These are phyloP conservation scores for Pristionchus mayeri DNA, from an alignment of 2,888 invertebrate species.

Conservation along the genomic window DNA sequence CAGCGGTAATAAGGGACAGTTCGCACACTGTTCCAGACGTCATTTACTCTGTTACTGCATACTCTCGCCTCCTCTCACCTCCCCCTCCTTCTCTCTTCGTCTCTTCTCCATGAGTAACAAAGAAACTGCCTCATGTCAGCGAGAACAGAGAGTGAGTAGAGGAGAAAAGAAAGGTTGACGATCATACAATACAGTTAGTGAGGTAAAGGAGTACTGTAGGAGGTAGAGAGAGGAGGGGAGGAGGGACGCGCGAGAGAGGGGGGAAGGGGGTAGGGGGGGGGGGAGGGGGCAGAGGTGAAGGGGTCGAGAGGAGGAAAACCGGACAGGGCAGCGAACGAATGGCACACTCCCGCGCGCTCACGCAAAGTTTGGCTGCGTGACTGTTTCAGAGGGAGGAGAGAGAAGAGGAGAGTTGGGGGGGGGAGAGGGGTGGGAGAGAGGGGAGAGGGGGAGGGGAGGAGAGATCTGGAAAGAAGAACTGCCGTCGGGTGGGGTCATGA, in stretches of 20 bases:
- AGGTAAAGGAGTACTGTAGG: no score
- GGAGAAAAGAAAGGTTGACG: slow-evolving; percentile 26
- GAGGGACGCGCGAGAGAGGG: background rate
- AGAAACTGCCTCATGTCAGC: slow-evolving; percentile 29
- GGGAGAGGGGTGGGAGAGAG: background rate
- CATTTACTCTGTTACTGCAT: background rate
- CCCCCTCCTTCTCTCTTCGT: background rate
- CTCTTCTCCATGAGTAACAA: slow-evolving; percentile 5
- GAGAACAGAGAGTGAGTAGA: slow-evolving; percentile 2
- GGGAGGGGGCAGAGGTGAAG: background rate
- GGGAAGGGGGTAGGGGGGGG: background rate
- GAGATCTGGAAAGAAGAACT: slow-evolving; percentile 20
- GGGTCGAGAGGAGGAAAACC: slow-evolving; percentile 24
- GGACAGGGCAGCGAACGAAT: slow-evolving; percentile 27
- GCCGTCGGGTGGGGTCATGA: slow-evolving; percentile 7
- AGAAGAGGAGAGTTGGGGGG: background rate
- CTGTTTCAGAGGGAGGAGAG: slow-evolving; percentile 20
- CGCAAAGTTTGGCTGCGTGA: slow-evolving; percentile 25
- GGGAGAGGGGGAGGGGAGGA: background rate
- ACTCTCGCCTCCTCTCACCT: background rate
- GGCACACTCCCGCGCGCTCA: slow-evolving; percentile 28
- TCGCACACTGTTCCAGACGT: background rate
- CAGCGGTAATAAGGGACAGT: slow-evolving; percentile 17
- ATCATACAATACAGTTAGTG: slow-evolving; percentile 29
- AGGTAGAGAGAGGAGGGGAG: background rate